Conservation (phyloP, 2,888 invertebrate genomes). For the Autographa pulchrina region DNA sequence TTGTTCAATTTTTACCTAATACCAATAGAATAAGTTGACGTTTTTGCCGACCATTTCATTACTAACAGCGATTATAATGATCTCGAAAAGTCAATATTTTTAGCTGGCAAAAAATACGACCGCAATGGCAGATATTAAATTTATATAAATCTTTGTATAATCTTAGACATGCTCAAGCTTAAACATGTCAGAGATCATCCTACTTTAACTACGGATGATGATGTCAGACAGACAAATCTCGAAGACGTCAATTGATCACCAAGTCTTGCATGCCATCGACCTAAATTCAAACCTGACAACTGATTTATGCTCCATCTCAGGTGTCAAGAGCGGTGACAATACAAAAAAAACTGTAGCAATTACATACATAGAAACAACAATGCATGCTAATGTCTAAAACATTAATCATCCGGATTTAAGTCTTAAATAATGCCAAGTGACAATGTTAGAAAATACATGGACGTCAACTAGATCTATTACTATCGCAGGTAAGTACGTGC, state of each 20-base stretch:
- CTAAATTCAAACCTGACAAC: conserved; percentile 83
- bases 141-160: conserved; percentile 65
- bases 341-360: conserved; percentile 80
- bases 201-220: conserved; percentile 72
- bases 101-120: conserved; percentile 64
- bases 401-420: conserved; percentile 80
- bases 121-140: conserved; percentile 62
- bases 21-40: conserved; percentile 77
- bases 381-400: conserved; percentile 73
- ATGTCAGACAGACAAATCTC: conserved; percentile 74
- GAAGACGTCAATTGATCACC: conserved; percentile 80
- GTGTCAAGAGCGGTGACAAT: conserved; percentile 81
- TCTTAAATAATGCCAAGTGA: conserved; percentile 73
- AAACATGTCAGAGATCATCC: conserved; percentile 73
- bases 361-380: conserved; percentile 77
- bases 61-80: conserved; percentile 71
- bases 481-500: conserved; percentile 64
- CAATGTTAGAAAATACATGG: conserved; percentile 67
- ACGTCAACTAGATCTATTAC: conserved; percentile 69
- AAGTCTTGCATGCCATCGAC: conserved; percentile 76
- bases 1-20: conserved; percentile 75
- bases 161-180: conserved; percentile 69
- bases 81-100: conserved; percentile 71
- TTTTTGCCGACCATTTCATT: conserved; percentile 73
- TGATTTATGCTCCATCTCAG: conserved; percentile 84